Percentiles rank a stretch among this genome's conserved stretches.
Evolutionary conservation across 2,797 vertebrate genomes (phyloP).

Genomic region (Falco rusticolus): DNA sequence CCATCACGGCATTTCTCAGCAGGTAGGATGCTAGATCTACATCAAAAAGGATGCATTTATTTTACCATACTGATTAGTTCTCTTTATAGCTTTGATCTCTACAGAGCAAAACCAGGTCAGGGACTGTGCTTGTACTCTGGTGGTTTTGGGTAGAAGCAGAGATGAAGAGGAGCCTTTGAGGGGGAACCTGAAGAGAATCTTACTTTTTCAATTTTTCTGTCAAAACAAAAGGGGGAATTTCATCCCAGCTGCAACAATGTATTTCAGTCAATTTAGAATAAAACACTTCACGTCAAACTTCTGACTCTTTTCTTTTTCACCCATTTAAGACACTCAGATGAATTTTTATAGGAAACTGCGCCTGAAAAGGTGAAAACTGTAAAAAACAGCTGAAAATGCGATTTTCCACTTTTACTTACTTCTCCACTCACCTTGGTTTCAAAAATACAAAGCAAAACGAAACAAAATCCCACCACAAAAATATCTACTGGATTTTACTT

Average conservation of each 20-base stretch:
- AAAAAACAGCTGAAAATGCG: background rate
- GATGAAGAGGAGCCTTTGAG: background rate
- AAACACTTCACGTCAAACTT: background rate
- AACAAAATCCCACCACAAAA: background rate
- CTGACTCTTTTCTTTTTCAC: background rate
- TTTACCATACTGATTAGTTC: background rate
- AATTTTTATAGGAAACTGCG: background rate
- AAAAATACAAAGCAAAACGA: background rate
- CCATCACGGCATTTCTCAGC: background rate
- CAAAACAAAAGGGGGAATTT: background rate
- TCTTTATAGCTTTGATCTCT: background rate
- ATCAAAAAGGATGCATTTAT: background rate
- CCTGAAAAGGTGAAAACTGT: background rate
- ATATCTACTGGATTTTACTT: background rate
- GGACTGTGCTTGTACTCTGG: background rate
- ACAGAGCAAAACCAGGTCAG: fast-evolving
- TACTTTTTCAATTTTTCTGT: background rate
- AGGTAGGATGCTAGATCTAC: background rate
- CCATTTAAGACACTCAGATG: background rate
- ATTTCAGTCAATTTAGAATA: background rate
- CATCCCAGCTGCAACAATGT: background rate
- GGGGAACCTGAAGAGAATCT: background rate
- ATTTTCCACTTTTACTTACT: background rate
- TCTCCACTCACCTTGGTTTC: background rate
- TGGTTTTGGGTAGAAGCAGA: background rate